Evolutionary conservation across 2,888 invertebrate genomes (phyloP), one percentile per base, ranked within the genome.

Genomic region (Salpingus planirostris): DNA sequence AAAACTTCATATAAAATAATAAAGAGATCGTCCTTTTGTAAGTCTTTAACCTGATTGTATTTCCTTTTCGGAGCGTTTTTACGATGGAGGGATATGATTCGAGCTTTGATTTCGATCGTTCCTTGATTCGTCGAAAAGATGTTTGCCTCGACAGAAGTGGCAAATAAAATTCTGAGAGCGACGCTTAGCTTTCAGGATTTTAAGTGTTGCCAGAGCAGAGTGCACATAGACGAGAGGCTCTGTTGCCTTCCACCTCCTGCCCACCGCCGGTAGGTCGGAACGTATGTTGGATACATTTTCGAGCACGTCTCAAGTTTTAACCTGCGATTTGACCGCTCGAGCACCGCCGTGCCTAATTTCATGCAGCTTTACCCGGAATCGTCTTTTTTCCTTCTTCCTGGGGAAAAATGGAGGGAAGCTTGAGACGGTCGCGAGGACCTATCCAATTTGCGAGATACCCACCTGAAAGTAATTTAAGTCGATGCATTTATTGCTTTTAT

Each of bases 291-390:
- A n/a, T n/a, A 23, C 7, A 23, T 23, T 23, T 23, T 5, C 10
- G 11, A 23, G 23, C 23, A 23, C 23, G 44, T 44, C 42, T 44
- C 38, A 33, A 40, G 36, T 33, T 32, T 28, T 31, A 36, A 36
- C 36, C 41, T 27, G 15, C 23, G 27, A 41, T 29, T 39, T 42
- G 40, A 38, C 38, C 42, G 36, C 36, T 38, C 25, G 36, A 38
- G 42, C 21, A 31, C 30, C 34, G 28, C 18, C 21, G 8, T 14
- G 23, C 21, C 34, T 38, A 33, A 37, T 33, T 34, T 26, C 24
- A 30, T 30, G 28, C 15, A 13, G 3, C 11, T 12, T 8, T 24
- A 11, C 24, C 24, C 24, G 18, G 8, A 18, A 6, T 18, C 18
- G 5, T 18, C 5, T 8, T 18, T 18, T 18, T 18, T 18, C 8